Conservation (phyloP, 1,140 invertebrate species). For the Platyscapa corneri region DNA sequence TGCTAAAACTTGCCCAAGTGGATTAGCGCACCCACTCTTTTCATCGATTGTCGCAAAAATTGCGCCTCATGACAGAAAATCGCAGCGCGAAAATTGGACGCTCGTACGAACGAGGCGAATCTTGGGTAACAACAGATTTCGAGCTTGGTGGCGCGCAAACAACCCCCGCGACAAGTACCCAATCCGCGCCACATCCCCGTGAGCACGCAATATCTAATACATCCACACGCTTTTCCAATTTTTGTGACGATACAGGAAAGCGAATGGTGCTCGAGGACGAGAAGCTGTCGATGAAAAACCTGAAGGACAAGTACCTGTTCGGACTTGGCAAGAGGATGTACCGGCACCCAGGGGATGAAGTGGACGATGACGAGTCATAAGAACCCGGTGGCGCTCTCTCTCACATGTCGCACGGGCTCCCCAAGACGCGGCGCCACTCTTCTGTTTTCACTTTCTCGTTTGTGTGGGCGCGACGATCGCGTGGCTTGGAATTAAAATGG, state of each 20-base stretch:
- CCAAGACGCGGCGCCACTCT: neutral
- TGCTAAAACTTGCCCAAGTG: too few relatives aligned
- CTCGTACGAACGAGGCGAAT: too few relatives aligned
- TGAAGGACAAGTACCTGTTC: constrained; percentile 64
- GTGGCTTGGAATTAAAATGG: neutral
- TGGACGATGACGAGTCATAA: constrained; percentile 10
- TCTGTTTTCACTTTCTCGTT: neutral
- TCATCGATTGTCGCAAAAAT: too few relatives aligned
- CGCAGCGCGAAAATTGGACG: too few relatives aligned
- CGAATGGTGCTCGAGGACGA: constrained; percentile 46
- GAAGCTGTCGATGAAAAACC: constrained; percentile 53
- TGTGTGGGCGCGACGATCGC: neutral
- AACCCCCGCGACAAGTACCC: too few relatives aligned
- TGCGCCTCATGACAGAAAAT: too few relatives aligned
- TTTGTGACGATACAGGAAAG: constrained; percentile 70
- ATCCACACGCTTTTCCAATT: constrained; percentile 50
- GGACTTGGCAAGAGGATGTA: constrained; percentile 68
- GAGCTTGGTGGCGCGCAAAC: too few relatives aligned
- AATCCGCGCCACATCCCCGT: too few relatives aligned
- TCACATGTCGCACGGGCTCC: neutral
- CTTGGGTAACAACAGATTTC: too few relatives aligned
- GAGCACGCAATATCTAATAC: neutral
- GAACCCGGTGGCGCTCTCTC: neutral
- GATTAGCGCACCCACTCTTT: too few relatives aligned
- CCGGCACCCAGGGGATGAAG: constrained; percentile 52